Evolutionary conservation across 2,888 invertebrate genomes (phyloP), one percentile per base, ranked within the genome.

Genomic region (Zonitis immaculata): DNA sequence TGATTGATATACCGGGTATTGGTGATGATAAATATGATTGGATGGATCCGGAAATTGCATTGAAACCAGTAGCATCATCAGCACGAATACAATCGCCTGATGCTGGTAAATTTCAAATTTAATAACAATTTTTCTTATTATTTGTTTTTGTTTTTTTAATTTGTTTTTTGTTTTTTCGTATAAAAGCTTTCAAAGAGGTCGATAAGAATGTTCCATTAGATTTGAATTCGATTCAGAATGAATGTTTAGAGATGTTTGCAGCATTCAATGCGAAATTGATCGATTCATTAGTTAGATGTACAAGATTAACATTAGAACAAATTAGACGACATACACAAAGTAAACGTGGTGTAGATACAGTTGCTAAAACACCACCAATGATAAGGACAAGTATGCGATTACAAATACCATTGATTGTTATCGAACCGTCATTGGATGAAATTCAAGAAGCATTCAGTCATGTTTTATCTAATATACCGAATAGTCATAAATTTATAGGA

Each of bases 241-340:
- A 91, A 68, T 89, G 89, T 65, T 86, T 89, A 70, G 91, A 92
- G 69, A 76, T 92, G 45, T 91, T 89, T 70, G 85, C 87, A 1
- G 87, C 85, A 70, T 91, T 90, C 66, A 89, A 90, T 62, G 84
- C 84, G 47, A 88, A 86, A 74, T 81, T 89, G 57, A 77, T 88
- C 27, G 86, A 89, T 56, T 77, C 89, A 3, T 76, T 93, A 16
- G 86, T 89, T 9, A 88, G 86, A 66, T 83, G 86, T 49, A 89
- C 90, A 0, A 85, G 85, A 68, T 76, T 78, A 42, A 89, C 91
- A 11, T 76, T 93, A 54, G 91, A 91, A 67, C 73, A 81, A 54
- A 75, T 92, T 27, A 84, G 87, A 57, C 82, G 82, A 63, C 77
- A 86, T 61, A 77, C 80, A 27, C 68, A 67, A 11, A 72, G 71